Base-by-base conservation (phyloP, 2,797 vertebrate species). In the Mus spretus region DNA sequence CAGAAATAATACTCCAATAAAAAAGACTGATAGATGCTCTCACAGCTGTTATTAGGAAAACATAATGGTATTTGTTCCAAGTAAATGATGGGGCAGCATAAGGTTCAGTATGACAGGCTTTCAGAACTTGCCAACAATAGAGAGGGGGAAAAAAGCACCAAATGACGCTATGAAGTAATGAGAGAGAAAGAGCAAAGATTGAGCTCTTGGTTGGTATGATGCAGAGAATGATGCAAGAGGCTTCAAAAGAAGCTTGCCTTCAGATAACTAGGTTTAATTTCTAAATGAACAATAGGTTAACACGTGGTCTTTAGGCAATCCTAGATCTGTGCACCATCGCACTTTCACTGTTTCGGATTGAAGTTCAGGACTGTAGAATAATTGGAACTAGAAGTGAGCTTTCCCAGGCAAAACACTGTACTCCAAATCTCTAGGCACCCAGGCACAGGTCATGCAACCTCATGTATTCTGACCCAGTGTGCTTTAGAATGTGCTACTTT, bases 1-100 rank as follows among this genome's bases (percentile, higher is more conserved):
- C 87, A 98, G 95, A 95, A 96, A 97, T 97, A 93, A 97, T 28
- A 82, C 55, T 34, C 90, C 50, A 89, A 88, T 97, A 94, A 95
- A 95, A 95, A 83, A 97, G 91, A 97, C 40, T 31, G 40, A 97
- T 95, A 91, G 85, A 79, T 90, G 55, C 80, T 91, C 92, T 79
- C 91, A 80, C 67, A 94, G 90, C 91, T 97, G 91, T 95, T 97
- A 96, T 93, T 89, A 96, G 95, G 82, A 26, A 7, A 22, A 91
- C 53, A 94, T 89, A 95, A 95, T 40, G 75, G 84, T 2, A 0
- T 96, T 96, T 95, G 31, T 94, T 98, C 90, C 91, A 96, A 98
- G 78, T 70, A 98, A 94, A 97, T 91, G 96, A 83, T 77, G 55
- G 81, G 82, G 81, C 34, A 87, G 47, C 67, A 88, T 63, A 94